Evolutionary conservation across 2,113 vertebrate species (phyloP), one percentile per base, ranked within the genome.

Genomic region (Alces alces): DNA sequence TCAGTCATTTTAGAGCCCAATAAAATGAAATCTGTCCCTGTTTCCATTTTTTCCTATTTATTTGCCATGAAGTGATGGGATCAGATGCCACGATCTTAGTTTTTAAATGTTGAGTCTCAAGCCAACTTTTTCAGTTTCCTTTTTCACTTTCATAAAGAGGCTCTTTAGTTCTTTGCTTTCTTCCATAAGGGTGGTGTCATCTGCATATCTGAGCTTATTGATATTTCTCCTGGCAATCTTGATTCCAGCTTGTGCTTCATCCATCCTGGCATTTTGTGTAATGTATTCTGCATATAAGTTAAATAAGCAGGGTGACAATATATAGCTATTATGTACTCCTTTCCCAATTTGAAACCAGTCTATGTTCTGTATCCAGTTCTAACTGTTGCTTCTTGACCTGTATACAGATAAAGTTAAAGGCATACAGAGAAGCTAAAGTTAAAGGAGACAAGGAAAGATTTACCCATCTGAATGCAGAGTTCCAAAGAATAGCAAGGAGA

Each of bases 51-150:
- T 66, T 36, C 64, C n/a, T 17, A 70, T 36, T 70, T 11, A 19
- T 36, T 70, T 70, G n/a, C 64, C 64, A 36, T 70, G 64, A 70
- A 70, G 17, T 70, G n/a, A 70, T 36, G n/a, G n/a, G 9, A 11
- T 9, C 9, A 70, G n/a, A 70, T 70, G 17, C n/a, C 0, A 0
- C 36, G n/a, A 66, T 36, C 64, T 36, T 21, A 36, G n/a, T 66
- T 66, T 66, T 36, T 70, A 9, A 70, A 11, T 11, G 64, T 36
- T 70, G 64, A 36, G 64, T 70, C 17, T 70, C 36, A 70, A 36
- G 4, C 17, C n/a, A 70, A 70, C 17, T 70, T 70, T 66, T 36
- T 66, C 17, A 36, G 36, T 66, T 66, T 66, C 33, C 64, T 70
- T 70, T 70, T 70, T 36, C 64, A 36, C 9, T 70, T 36, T 66